These are phyloP conservation scores for Prochilodus magdalenae DNA, from an alignment of 2,113 vertebrate species.

Conservation along the genomic window DNA sequence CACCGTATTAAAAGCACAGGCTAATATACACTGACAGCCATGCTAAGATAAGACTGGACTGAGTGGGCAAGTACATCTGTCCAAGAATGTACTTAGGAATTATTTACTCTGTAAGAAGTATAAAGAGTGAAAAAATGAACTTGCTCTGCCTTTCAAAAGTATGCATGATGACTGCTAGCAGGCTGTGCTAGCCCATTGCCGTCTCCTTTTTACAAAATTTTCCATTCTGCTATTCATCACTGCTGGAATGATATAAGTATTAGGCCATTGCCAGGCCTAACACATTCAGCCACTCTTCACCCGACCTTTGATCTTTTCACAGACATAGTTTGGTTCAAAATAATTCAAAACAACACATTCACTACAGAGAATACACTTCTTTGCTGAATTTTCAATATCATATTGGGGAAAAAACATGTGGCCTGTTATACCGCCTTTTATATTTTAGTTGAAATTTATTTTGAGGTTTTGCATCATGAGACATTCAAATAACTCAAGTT, in stretches of 20 bases:
- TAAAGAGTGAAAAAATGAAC: constrained; percentile 1
- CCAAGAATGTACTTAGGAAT: constrained; percentile 38
- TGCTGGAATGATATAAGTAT: not conserved
- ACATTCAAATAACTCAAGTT: too few relatives aligned
- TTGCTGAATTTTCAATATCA: too few relatives aligned
- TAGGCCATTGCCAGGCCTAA: not conserved
- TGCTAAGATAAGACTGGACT: constrained; percentile 14
- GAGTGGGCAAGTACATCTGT: constrained; percentile 29
- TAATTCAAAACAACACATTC: too few relatives aligned
- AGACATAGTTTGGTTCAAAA: not conserved
- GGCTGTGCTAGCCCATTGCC: too few relatives aligned
- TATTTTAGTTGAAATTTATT: too few relatives aligned
- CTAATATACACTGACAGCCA: constrained; percentile 48
- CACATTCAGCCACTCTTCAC: not conserved
- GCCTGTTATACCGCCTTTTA: too few relatives aligned
- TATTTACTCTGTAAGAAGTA: constrained; percentile 26
- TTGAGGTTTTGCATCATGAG: too few relatives aligned
- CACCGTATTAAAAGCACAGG: constrained; percentile 46
- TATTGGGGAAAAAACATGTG: too few relatives aligned
- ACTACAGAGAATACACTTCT: too few relatives aligned
- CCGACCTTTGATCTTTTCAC: not conserved
- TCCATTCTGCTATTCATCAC: not conserved
- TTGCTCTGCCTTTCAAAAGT: not conserved
- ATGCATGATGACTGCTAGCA: not conserved
- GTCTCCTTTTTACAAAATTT: not conserved